Conservation (phyloP, 2,888 invertebrate genomes). For the Entomobrya proxima region DNA sequence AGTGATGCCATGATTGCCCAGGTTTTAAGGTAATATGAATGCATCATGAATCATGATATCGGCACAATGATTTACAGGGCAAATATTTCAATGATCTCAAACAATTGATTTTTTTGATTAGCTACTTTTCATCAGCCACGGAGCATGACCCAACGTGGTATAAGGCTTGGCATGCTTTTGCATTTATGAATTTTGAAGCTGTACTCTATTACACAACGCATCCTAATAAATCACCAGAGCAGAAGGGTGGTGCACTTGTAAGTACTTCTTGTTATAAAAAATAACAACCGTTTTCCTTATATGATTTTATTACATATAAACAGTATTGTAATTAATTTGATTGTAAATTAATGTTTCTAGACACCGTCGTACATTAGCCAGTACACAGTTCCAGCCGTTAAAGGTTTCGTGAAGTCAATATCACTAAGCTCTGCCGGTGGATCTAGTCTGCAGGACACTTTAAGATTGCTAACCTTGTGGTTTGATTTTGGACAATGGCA, state of each 20-base stretch:
- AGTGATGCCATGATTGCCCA: constrained; percentile 87
- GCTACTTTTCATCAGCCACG: constrained; percentile 89
- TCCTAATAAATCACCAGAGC: constrained; percentile 75
- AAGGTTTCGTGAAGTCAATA: constrained; percentile 97
- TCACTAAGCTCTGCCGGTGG: constrained; percentile 83
- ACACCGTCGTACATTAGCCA: constrained; percentile 82
- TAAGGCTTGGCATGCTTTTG: constrained; percentile 99
- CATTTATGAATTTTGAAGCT: constrained; percentile 98
- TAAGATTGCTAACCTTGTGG: constrained; percentile 96
- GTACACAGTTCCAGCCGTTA: constrained; percentile 94
- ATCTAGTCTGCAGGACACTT: constrained; percentile 96
- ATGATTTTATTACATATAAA: too few species aligned
- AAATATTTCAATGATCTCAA: not conserved
- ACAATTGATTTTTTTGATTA: constrained; percentile 17
- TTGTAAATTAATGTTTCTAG: not conserved
- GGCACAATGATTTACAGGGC: not conserved
- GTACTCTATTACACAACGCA: constrained; percentile 83
- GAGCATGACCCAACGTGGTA: constrained; percentile 93
- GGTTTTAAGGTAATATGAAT: constrained; percentile 79
- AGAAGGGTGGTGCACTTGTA: constrained; percentile 70
- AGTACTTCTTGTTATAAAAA: constrained; percentile 27
- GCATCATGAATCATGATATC: not conserved
- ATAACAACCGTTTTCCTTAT: not conserved
- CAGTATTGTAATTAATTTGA: not conserved
- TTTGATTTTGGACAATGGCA: constrained; percentile 97